Base-by-base conservation (phyloP, 2,888 invertebrate genomes). In the Synergus japonicus region DNA sequence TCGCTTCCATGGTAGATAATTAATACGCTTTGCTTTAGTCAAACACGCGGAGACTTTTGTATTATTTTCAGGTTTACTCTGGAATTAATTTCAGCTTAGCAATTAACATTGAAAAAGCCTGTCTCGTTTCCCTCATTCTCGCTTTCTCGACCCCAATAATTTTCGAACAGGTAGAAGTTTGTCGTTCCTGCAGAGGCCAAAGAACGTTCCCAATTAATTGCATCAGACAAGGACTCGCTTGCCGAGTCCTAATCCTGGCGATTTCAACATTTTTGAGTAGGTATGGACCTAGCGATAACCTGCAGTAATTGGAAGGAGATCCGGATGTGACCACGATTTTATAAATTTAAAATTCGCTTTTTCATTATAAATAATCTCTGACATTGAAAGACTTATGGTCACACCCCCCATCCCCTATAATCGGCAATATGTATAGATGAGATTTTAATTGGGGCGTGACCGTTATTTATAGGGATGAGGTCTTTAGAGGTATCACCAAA, bases 121-220 rank as follows among this genome's bases (percentile, higher is more conserved):
- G 12, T 4, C 43, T 66, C 22, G 65, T 65, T 69, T 69, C 46
- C 69, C 69, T 46, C 49, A 69, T 49, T 54, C 69, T 49, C 49
- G 49, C 29, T 15, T 69, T 69, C 49, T 22, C 22, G 44, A 54
- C 49, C 69, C 69, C 15, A 69, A 49, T 49, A n/a, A 60, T 46
- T 46, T 67, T 13, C 41, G 8, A 65, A 65, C 60, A 65, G 65
- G 65, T 64, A 63, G 7, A 63, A 8, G 63, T 29, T 63, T 63
- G 29, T 63, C 13, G 22, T 37, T 63, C 10, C 13, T 13, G 29
- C 63, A 29, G 12, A 10, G 65, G 13, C 65, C 10, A 29, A 12
- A 63, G 37, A 43, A 66, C n/a, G 66, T n/a, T 41, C n/a, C 10
- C 8, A 66, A 65, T 65, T 65, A 65, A 65, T 63, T 63, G 60